A percentile compares a stretch with the other conserved stretches of the same genome.
Conservation (phyloP, 2,113 vertebrate species). For the Sisor rabdophorus region DNA sequence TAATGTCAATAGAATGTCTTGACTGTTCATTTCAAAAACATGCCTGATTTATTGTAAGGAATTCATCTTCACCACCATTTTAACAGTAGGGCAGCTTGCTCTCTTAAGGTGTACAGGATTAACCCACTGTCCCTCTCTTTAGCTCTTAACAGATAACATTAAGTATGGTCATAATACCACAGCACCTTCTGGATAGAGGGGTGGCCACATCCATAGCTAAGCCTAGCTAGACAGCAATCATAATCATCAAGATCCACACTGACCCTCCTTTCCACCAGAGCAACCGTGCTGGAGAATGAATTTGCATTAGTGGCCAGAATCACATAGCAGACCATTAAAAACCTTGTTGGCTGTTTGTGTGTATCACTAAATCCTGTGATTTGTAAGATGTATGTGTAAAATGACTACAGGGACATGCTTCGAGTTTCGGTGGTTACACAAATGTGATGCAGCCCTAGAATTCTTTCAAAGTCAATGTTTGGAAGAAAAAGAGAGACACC, state of each 20-base stretch:
- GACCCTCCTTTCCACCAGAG: slow-evolving; percentile 33
- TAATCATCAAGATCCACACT: slow-evolving; percentile 35
- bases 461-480: slow-evolving; percentile 38
- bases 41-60: neutral
- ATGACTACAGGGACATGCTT: slow-evolving; percentile 38
- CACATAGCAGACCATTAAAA: slow-evolving; percentile 43
- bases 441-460: slow-evolving; percentile 6
- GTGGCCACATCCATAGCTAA: slow-evolving; percentile 43
- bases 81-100: slow-evolving; percentile 40
- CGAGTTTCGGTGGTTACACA: slow-evolving; percentile 25
- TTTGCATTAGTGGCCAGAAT: slow-evolving; percentile 53
- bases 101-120: slow-evolving; percentile 44
- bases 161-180: slow-evolving; percentile 59
- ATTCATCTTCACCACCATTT: slow-evolving; percentile 1
- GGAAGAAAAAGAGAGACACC: slow-evolving; percentile 77
- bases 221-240: slow-evolving; percentile 28
- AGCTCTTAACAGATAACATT: slow-evolving; percentile 47
- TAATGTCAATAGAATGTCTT: no score
- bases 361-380: slow-evolving; percentile 34
- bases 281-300: slow-evolving; percentile 47
- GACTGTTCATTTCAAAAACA: neutral
- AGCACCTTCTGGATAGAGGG: slow-evolving; percentile 46
- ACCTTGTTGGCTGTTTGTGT: slow-evolving; percentile 24
- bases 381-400: slow-evolving; percentile 38
- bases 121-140: slow-evolving; percentile 41